A percentile compares a stretch with the other conserved stretches of the same genome.
phyloP scores from a whole-genome alignment of 2,113 vertebrate species.

The Varanus salvator region DNA sequence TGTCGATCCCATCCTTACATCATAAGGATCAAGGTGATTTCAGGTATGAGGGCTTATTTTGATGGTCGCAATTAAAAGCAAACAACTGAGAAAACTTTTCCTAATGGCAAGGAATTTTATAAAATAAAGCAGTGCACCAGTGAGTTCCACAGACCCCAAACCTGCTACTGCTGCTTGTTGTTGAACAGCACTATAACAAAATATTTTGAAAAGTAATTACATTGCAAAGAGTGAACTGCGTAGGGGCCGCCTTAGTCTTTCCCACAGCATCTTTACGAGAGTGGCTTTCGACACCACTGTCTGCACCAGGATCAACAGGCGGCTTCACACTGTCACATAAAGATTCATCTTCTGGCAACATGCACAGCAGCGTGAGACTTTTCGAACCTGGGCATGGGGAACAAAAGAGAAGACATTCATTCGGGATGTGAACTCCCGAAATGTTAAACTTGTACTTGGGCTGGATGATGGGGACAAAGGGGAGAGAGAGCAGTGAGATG shows the following conservation, averaged over 20 bases:
- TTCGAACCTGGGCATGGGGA: conserved; percentile 81
- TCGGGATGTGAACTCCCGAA: neutral
- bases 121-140: no score
- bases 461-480: neutral
- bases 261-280: conserved; percentile 31
- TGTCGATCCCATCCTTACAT: no score
- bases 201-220: conserved; percentile 52
- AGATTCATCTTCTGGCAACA: conserved; percentile 86
- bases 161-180: no score
- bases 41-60: no score
- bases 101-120: no score
- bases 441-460: neutral
- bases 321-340: conserved; percentile 73
- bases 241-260: conserved; percentile 37
- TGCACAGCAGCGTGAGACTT: conserved; percentile 86
- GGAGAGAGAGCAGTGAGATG: neutral
- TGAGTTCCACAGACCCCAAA: no score
- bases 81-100: no score
- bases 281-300: conserved; percentile 42
- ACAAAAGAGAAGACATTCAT: neutral
- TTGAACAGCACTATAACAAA: no score
- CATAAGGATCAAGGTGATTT: no score
- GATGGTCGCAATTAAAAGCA: no score
- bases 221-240: neutral
- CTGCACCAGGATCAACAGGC: conserved; percentile 59